These are phyloP conservation scores for Pandemis heparana DNA, from an alignment of 2,888 invertebrate species.

Conservation along the genomic window DNA sequence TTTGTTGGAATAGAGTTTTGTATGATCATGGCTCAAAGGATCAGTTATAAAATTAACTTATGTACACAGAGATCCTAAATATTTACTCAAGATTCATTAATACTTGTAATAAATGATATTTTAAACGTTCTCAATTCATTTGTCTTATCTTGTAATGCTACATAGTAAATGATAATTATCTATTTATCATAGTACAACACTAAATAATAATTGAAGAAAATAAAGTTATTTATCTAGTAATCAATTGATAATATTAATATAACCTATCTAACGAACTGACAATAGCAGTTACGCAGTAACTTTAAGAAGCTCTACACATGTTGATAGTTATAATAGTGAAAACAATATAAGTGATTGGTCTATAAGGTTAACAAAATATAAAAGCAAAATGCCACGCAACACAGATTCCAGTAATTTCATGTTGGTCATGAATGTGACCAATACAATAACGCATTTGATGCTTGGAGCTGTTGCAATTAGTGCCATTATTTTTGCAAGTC, in stretches of 20 bases:
- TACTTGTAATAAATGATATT: not conserved
- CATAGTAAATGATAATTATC: not conserved
- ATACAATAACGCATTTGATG: slow-evolving; percentile 55
- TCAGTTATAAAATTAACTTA: slow-evolving; percentile 19
- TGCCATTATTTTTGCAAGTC: slow-evolving; percentile 50
- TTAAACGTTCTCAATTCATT: not conserved
- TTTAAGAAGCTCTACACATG: not conserved
- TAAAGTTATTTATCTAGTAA: slow-evolving; percentile 14
- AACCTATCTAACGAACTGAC: not conserved
- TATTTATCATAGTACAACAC: not conserved
- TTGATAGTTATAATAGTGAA: not conserved
- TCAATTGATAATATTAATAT: not conserved
- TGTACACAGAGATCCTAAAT: not conserved
- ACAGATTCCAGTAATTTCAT: slow-evolving; percentile 43
- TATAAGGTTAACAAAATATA: not conserved
- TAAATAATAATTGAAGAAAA: not conserved
- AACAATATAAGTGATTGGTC: not conserved
- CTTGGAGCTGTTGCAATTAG: slow-evolving; percentile 56
- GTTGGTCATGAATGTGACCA: slow-evolving; percentile 53
- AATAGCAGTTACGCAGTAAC: not conserved
- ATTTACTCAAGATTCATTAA: not conserved
- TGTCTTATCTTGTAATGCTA: not conserved
- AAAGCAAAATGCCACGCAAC: slow-evolving; percentile 17
- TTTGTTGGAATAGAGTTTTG: slow-evolving; percentile 57
- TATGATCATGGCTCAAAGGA: slow-evolving; percentile 48